Percentiles rank a stretch among this genome's conserved stretches.
phyloP scores from a whole-genome alignment of 37 sponge, comb jelly and placozoan genomes.

The Axinella damicornis region DNA sequence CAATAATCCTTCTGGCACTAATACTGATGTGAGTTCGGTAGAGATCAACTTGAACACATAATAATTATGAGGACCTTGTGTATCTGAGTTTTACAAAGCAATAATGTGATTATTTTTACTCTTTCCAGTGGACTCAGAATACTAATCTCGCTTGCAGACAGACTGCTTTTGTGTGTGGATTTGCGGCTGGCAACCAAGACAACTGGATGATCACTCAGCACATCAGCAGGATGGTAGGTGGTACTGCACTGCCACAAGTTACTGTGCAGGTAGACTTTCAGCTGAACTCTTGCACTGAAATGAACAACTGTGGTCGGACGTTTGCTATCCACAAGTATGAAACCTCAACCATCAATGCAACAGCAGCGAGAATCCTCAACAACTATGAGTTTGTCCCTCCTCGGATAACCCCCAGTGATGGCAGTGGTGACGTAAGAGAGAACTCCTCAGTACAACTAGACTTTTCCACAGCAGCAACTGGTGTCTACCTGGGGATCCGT shows the following conservation, averaged over 20 bases:
- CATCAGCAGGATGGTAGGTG: neutral
- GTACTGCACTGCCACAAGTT: neutral
- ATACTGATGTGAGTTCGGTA: neutral
- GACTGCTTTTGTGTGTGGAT: neutral
- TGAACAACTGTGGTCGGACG: neutral
- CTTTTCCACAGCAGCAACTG: slow-evolving; percentile 10
- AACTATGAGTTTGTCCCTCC: neutral
- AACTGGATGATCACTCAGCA: slow-evolving; percentile 29
- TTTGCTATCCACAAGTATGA: neutral
- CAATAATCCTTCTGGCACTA: neutral
- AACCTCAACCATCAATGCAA: slow-evolving; percentile 7
- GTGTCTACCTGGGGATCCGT: slow-evolving; percentile 32
- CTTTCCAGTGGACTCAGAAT: neutral
- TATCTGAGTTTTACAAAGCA: too few relatives aligned
- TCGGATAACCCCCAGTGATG: neutral
- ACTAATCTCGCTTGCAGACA: neutral
- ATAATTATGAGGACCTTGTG: too few relatives aligned
- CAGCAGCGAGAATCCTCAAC: slow-evolving; percentile 8
- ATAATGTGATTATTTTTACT: too few relatives aligned
- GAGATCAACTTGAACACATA: slow-evolving; percentile 11
- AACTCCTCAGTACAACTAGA: neutral
- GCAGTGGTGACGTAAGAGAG: too few relatives aligned
- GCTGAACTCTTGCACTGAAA: too few relatives aligned
- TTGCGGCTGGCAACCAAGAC: slow-evolving; percentile 4
- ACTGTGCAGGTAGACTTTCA: neutral